A percentile compares a stretch with the other conserved stretches of the same genome.
These are phyloP conservation scores for Eilema sororculum DNA, from an alignment of 2,888 invertebrate genomes.

Conservation along the genomic window DNA sequence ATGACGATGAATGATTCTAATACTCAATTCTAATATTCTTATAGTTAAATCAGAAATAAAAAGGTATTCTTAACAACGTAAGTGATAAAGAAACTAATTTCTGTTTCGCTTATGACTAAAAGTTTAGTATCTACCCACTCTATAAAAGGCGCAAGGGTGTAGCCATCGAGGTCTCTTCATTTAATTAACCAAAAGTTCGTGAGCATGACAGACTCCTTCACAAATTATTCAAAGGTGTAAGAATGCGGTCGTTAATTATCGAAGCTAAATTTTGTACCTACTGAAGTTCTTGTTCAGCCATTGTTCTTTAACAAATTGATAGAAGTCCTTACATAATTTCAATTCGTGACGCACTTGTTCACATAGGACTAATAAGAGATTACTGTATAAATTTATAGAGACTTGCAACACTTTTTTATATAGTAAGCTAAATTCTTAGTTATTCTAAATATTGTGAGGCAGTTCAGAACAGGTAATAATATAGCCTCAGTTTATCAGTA, in stretches of 20 bases:
- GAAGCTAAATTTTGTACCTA: background rate
- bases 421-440: no score
- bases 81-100: background rate
- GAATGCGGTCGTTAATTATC: background rate
- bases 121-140: background rate
- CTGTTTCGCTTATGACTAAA: background rate
- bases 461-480: no score
- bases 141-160: background rate
- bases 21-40: no score
- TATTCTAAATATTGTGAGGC: no score
- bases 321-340: background rate
- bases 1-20: no score
- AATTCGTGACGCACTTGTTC: background rate
- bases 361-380: background rate
- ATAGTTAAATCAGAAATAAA: no score
- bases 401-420: no score
- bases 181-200: conserved; percentile 15
- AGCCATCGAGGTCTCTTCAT: background rate
- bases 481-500: no score
- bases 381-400: no score
- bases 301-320: background rate
- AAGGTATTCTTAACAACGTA: background rate
- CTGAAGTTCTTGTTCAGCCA: no score
- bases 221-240: conserved; percentile 36
- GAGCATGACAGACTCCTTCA: conserved; percentile 31